Evolutionary conservation across 1,140 invertebrate species (phyloP).

Genomic region (Neocloeon triangulifer): DNA sequence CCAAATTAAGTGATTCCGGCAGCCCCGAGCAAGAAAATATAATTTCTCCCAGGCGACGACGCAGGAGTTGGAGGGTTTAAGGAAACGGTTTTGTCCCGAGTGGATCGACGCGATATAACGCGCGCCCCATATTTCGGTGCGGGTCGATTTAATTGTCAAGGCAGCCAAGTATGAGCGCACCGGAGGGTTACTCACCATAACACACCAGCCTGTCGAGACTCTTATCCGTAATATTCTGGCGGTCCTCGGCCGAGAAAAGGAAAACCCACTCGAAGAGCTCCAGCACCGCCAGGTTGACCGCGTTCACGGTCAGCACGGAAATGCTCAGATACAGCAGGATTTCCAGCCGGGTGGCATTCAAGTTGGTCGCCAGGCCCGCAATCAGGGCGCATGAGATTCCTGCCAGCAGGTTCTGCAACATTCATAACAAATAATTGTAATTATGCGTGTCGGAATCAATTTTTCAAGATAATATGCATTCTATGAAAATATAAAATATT

Average conservation of each 20-base stretch:
- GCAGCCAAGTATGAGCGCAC: not conserved
- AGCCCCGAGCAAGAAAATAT: too few relatives aligned
- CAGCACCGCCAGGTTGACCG: conserved; percentile 18
- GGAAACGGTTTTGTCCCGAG: too few relatives aligned
- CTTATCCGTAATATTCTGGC: conserved; percentile 14
- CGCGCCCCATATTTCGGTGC: too few relatives aligned
- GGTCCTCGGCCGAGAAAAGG: conserved; percentile 15
- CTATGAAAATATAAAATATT: too few relatives aligned
- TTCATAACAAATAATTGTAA: too few relatives aligned
- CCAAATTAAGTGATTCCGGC: too few relatives aligned
- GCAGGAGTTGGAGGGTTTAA: too few relatives aligned
- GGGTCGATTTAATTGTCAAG: not conserved
- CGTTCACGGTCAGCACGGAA: conserved; percentile 18
- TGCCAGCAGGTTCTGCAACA: conserved; percentile 18
- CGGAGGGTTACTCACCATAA: conserved; percentile 19
- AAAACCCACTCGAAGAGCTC: conserved; percentile 18
- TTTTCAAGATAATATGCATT: too few relatives aligned
- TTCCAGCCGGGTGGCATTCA: conserved; percentile 18
- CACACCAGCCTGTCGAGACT: conserved; percentile 16
- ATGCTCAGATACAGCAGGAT: conserved; percentile 19
- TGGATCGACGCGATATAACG: too few relatives aligned
- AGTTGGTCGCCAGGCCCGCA: conserved; percentile 16
- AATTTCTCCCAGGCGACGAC: too few relatives aligned
- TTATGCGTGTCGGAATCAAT: too few relatives aligned
- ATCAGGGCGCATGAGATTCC: conserved; percentile 19